phyloP scores from a whole-genome alignment of 1,140 invertebrate genomes.

The Calliphora vicina region DNA sequence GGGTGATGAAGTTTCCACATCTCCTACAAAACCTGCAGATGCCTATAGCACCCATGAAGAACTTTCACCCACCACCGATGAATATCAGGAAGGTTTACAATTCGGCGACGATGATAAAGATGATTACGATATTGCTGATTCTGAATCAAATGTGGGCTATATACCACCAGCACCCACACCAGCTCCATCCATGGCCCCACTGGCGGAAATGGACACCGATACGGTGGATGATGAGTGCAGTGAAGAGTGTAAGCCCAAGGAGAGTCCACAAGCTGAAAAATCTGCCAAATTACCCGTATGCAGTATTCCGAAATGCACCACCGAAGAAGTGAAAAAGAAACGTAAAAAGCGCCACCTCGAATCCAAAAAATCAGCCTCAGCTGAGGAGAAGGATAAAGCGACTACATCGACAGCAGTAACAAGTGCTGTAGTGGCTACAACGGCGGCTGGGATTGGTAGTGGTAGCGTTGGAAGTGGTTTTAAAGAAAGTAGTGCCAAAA shows the following conservation, averaged over 20 bases:
- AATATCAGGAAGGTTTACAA: conserved; percentile 55
- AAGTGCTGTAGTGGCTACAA: conserved; percentile 43
- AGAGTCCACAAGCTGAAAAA: conserved; percentile 33
- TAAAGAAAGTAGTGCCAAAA: conserved; percentile 27
- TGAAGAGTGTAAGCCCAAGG: conserved; percentile 42
- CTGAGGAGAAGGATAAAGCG: conserved; percentile 50
- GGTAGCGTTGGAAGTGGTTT: neutral
- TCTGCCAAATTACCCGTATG: conserved; percentile 28
- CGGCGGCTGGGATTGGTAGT: conserved; percentile 42
- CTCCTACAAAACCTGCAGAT: conserved; percentile 35
- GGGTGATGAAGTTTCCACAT: neutral
- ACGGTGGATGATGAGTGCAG: conserved; percentile 69
- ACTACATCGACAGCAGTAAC: conserved; percentile 42
- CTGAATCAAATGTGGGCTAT: conserved; percentile 46
- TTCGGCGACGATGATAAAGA: conserved; percentile 51
- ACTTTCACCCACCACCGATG: conserved; percentile 58
- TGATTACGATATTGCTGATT: conserved; percentile 49
- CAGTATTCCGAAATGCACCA: conserved; percentile 23
- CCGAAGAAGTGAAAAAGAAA: conserved; percentile 56
- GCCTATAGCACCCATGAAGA: conserved; percentile 43
- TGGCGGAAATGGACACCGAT: conserved; percentile 72
- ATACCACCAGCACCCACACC: conserved; percentile 55
- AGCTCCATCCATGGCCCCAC: conserved; percentile 66
- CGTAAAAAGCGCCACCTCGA: conserved; percentile 55
- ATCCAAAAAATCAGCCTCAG: conserved; percentile 48